Conservation (phyloP, 2,797 vertebrate genomes). For the Sebastes dallii region DNA sequence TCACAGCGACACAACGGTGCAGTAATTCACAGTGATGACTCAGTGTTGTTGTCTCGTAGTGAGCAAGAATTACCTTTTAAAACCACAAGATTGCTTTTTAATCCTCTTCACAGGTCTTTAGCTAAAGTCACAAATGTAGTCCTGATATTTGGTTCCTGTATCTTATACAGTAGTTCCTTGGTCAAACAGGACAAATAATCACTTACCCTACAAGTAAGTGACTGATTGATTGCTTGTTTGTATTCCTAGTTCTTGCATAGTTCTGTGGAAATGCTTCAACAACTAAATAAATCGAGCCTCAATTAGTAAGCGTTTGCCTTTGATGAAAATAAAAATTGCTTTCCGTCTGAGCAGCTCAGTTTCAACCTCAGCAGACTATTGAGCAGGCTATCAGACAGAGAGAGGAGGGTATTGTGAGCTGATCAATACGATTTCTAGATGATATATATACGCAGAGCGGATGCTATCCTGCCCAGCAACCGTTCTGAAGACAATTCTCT, state of each 20-base stretch:
- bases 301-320: neutral
- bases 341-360: neutral
- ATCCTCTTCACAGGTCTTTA: neutral
- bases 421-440: slow-evolving; percentile 56
- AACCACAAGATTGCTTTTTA: neutral
- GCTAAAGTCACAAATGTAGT: neutral
- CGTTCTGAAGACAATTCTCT: neutral
- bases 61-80: neutral
- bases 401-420: slow-evolving; percentile 29
- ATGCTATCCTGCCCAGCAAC: slow-evolving; percentile 1
- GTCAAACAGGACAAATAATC: neutral
- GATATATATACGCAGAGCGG: slow-evolving; percentile 31
- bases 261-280: neutral
- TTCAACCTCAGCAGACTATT: slow-evolving; percentile 36
- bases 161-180: neutral
- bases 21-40: neutral
- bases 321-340: slow-evolving; percentile 6
- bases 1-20: neutral
- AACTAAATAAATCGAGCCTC: neutral
- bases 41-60: neutral
- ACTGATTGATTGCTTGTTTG: neutral
- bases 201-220: neutral
- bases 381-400: slow-evolving; percentile 40
- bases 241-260: neutral
- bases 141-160: neutral